phyloP scores from a whole-genome alignment of 2,888 invertebrate species.

The Lycophotia porphyrea region DNA sequence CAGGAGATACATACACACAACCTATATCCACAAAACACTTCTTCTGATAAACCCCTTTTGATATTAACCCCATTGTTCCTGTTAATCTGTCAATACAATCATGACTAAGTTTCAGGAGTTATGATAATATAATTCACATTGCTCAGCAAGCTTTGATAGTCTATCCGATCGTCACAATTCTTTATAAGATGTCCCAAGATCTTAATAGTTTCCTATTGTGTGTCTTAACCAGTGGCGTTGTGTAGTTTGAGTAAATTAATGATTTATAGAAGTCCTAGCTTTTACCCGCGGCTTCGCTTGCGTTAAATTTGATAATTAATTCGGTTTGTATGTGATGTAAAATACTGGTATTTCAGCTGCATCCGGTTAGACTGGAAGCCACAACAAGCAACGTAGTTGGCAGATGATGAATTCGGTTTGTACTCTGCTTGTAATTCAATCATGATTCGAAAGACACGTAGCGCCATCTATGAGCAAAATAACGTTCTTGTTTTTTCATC shows the following conservation, averaged over 20 bases:
- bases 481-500: too few relatives aligned
- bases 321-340: too few relatives aligned
- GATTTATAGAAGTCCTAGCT: too few relatives aligned
- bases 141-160: background rate
- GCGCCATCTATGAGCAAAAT: too few relatives aligned
- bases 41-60: background rate
- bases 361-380: too few relatives aligned
- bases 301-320: too few relatives aligned
- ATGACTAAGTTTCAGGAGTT: background rate
- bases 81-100: constrained; percentile 12
- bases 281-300: too few relatives aligned
- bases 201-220: background rate
- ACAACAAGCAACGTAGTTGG: too few relatives aligned
- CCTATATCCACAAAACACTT: background rate
- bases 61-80: background rate
- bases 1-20: background rate
- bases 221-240: background rate
- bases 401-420: too few relatives aligned
- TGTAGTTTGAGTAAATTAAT: background rate
- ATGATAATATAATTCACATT: background rate
- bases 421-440: too few relatives aligned
- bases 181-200: background rate
- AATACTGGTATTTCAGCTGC: too few relatives aligned
- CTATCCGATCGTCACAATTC: constrained; percentile 23
- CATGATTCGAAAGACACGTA: too few relatives aligned